These are phyloP conservation scores for Phthorimaea operculella DNA, from an alignment of 1,140 invertebrate species.

Conservation along the genomic window DNA sequence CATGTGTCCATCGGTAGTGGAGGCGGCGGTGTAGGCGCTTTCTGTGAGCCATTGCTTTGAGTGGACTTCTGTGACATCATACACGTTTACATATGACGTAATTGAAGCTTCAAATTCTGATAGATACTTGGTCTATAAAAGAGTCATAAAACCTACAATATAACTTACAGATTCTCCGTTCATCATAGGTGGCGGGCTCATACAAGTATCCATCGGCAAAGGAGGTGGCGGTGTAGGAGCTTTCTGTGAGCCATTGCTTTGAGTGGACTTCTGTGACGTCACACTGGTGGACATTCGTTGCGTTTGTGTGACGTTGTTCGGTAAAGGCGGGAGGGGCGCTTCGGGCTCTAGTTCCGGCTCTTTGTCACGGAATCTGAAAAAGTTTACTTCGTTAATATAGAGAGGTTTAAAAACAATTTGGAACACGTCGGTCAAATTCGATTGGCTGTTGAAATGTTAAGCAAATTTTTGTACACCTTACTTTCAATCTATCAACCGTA, in stretches of 20 bases:
- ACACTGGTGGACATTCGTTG: conserved; percentile 1
- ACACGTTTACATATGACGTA: too few species aligned
- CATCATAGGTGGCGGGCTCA: conserved; percentile 67
- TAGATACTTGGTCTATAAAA: too few species aligned
- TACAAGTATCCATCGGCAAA: conserved; percentile 50
- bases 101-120: too few species aligned
- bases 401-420: too few species aligned
- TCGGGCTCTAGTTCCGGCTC: conserved; percentile 32
- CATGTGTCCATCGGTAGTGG: conserved; percentile 50
- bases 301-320: conserved; percentile 26
- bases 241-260: conserved; percentile 1
- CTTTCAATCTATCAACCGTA: too few species aligned
- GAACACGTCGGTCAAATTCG: too few species aligned
- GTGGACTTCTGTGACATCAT: not conserved
- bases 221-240: conserved; percentile 25
- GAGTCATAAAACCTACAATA: too few species aligned
- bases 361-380: conserved; percentile 25
- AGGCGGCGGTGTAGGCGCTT: conserved; percentile 20
- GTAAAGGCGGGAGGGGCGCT: conserved; percentile 33
- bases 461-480: too few species aligned
- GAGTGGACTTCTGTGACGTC: conserved; percentile 4
- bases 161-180: conserved; percentile 34
- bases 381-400: not conserved
- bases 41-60: conserved; percentile 3
- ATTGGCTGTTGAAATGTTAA: too few species aligned